These are phyloP conservation scores for Calameuta filiformis DNA, from an alignment of 2,888 invertebrate species.

Conservation along the genomic window DNA sequence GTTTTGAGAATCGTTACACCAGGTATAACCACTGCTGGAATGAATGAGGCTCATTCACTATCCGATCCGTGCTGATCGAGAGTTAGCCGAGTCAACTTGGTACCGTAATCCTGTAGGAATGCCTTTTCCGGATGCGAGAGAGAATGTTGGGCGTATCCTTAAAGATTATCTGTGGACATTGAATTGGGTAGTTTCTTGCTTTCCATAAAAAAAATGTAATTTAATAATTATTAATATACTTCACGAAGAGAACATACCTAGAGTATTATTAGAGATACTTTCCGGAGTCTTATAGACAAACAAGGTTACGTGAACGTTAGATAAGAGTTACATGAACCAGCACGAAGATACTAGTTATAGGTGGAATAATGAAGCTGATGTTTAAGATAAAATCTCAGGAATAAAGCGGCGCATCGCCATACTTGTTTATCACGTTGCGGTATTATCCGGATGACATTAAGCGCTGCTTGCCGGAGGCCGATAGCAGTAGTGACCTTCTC, in stretches of 20 bases:
- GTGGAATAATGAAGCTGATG: background rate
- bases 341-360: background rate
- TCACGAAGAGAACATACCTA: background rate
- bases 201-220: background rate
- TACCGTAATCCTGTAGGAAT: constrained; percentile 48
- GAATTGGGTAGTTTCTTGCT: background rate
- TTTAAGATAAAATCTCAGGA: background rate
- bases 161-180: background rate
- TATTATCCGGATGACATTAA: background rate
- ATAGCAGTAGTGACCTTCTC: background rate
- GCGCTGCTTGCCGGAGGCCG: background rate
- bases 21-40: constrained; percentile 33
- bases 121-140: constrained; percentile 35
- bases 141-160: constrained; percentile 28
- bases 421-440: background rate
- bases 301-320: background rate
- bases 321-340: background rate
- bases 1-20: background rate
- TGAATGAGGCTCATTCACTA: constrained; percentile 44
- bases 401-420: background rate
- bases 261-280: background rate
- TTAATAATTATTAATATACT: background rate
- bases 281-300: background rate
- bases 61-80: constrained; percentile 26
- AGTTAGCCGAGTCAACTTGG: constrained; percentile 7